Evolutionary conservation across 2,113 vertebrate species (phyloP), one percentile per base, ranked within the genome.

Genomic region (Petroica traversi): DNA sequence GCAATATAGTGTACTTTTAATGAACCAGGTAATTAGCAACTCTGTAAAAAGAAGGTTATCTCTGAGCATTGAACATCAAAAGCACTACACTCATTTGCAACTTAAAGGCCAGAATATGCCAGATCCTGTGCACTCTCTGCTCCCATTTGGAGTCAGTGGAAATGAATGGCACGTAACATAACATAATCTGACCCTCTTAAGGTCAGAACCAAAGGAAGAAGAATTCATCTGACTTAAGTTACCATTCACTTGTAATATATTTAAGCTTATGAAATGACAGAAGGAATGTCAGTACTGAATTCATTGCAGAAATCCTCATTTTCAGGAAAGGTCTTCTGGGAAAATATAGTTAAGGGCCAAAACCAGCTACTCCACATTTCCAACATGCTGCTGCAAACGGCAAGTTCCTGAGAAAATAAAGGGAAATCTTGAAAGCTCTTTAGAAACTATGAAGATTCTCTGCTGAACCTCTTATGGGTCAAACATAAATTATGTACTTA

Each of bases 11-110:
- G 63, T 64, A 28, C 66, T 89, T 77, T n/a, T 82, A 92, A 89
- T 52, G 62, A 95, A 61, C 14, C 29, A 68, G 52, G 74, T 88
- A 79, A 96, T 94, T 83, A 92, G 81, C 58, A 88, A 36, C 33
- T 76, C 74, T 51, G 3, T 66, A 85, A 79, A 92, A 89, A 79
- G 41, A 64, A 82, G 74, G 9, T 24, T 26, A 79, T 72, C 54
- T 38, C 59, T 59, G 46, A 82, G 66, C 34, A 38, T 69, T 85
- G 34, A 66, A 73, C 85, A 89, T 88, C 89, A 93, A 95, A 95
- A 92, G 87, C 58, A 66, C 66, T 66, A 45, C 33, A n/a, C 16
- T 82, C 36, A 94, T 89, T 95, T 96, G 83, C 91, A 96, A 64
- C 71, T 91, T 49, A 81, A 95, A 95, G 72, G 61, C 19, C 46